Evolutionary conservation across 2,797 vertebrate species (phyloP), one percentile per base, ranked within the genome.

Genomic region (Pteropus rufus): DNA sequence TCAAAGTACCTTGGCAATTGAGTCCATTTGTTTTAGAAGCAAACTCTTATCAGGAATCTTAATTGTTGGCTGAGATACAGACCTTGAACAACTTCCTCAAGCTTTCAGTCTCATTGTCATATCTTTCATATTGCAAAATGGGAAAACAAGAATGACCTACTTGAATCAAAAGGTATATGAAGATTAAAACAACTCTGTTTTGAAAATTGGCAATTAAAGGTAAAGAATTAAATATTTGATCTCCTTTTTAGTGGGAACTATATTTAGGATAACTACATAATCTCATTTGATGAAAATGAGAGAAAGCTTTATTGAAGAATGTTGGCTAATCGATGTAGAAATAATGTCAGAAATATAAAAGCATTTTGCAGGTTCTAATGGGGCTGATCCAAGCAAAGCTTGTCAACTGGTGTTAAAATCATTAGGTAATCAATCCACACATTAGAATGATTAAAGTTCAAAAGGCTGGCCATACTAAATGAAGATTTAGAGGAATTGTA

Each of bases 1-100:
- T 88, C 82, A 58, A 73, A 73, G 58, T n/a, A 36, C 24, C 46
- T 82, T 93, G 81, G 85, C 92, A 92, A 85, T 36, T 0, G 7
- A 75, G n/a, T 67, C 10, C 67, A 84, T 90, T 96, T 60, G 75
- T 23, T 94, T 86, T 81, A 76, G 72, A 94, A 70, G 41, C 36
- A 80, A 89, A 84, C 26, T 80, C 83, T 65, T 72, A 65, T 26
- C 76, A 62, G n/a, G n/a, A 67, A 83, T 92, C 54, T 85, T 84
- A 58, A 60, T 58, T 69, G 64, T 49, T 64, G 65, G 60, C 86
- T 81, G 31, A 81, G 39, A 72, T 11, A 5, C 31, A 88, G 65
- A 76, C 4, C 36, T 46, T 81, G 46, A 76, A 21, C 44, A 75
- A 84, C 62, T 94, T 85, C 62, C 41, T 81, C 12, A 18, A 69